These are phyloP conservation scores for Camponotus fellah DNA, from an alignment of 2,888 invertebrate genomes.

Conservation along the genomic window DNA sequence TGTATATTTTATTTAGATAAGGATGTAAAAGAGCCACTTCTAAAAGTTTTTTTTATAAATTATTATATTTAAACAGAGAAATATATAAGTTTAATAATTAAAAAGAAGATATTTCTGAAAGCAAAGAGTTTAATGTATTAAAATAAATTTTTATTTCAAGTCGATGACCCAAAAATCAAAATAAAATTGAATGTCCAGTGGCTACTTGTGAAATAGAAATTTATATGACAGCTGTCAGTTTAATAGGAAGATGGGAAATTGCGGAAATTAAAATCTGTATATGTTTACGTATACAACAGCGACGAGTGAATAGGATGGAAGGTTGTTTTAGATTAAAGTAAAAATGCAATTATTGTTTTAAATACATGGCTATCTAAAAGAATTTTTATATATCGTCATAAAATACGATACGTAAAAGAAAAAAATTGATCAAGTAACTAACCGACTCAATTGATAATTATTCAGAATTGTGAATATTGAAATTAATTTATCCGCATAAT, in stretches of 20 bases:
- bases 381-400: neutral
- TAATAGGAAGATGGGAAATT: constrained; percentile 12
- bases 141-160: constrained; percentile 11
- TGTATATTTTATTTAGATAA: neutral
- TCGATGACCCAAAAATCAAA: constrained; percentile 32
- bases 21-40: neutral
- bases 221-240: constrained; percentile 34
- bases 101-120: neutral
- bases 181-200: constrained; percentile 18
- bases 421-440: neutral
- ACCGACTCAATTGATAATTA: constrained; percentile 6
- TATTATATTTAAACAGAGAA: neutral
- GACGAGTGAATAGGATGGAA: neutral
- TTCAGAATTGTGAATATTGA: neutral
- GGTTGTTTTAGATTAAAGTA: constrained; percentile 19
- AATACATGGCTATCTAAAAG: neutral
- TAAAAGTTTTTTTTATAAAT: neutral
- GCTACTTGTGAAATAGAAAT: constrained; percentile 28
- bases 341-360: constrained; percentile 22
- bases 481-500: constrained; percentile 7
- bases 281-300: neutral
- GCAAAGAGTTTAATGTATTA: neutral
- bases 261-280: constrained; percentile 51
- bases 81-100: neutral
- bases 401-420: neutral